Evolutionary conservation across 2,797 vertebrate genomes (phyloP).

Genomic region (Macropodus opercularis): DNA sequence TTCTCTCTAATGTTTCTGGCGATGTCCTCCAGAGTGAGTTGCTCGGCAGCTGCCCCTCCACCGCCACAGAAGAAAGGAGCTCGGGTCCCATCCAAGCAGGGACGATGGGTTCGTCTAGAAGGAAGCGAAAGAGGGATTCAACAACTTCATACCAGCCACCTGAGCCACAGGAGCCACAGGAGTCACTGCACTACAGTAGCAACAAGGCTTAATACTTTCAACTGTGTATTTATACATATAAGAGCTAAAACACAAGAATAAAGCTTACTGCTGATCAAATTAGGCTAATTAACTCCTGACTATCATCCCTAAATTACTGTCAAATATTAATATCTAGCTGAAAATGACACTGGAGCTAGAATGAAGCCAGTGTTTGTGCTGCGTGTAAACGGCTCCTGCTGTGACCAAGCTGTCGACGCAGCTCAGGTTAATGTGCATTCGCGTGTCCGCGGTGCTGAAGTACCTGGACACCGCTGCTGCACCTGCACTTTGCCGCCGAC

Average conservation of each 20-base stretch:
- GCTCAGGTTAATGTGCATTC: background rate
- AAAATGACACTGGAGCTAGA: too few species aligned
- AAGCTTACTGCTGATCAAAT: too few species aligned
- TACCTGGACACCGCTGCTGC: constrained; percentile 54
- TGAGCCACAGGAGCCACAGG: background rate
- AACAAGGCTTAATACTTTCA: background rate
- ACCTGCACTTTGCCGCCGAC: constrained; percentile 21
- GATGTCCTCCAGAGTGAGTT: constrained; percentile 83
- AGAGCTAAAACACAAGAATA: too few species aligned
- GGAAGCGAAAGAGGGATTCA: background rate
- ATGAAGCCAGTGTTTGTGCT: too few species aligned
- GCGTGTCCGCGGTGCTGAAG: background rate
- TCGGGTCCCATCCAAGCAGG: constrained; percentile 28
- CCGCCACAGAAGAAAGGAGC: constrained; percentile 68
- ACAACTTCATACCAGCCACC: background rate
- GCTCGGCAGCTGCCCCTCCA: constrained; percentile 19
- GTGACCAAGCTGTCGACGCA: too few species aligned
- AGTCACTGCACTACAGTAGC: background rate
- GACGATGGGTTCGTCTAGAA: constrained; percentile 20
- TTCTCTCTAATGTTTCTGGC: constrained; percentile 76
- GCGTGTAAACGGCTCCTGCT: too few species aligned
- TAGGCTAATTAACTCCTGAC: too few species aligned
- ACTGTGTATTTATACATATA: too few species aligned
- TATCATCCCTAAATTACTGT: too few species aligned
- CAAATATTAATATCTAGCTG: too few species aligned